Evolutionary conservation across 2,113 vertebrate species (phyloP).

Genomic region (Percina caprodes): DNA sequence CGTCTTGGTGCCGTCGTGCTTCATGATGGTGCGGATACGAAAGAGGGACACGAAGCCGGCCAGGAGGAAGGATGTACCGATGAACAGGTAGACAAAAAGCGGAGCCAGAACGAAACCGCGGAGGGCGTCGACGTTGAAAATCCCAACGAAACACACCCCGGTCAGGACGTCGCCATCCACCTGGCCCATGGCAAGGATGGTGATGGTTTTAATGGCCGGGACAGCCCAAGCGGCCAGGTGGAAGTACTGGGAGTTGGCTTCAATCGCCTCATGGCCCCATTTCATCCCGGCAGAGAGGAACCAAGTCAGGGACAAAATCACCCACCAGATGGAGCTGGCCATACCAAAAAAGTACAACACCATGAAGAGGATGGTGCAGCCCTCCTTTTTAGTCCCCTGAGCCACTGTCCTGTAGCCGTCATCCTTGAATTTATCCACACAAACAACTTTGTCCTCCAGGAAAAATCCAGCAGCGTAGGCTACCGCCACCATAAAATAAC

Average conservation of each 20-base stretch:
- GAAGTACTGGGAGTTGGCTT: constrained; percentile 98
- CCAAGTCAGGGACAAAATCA: constrained; percentile 96
- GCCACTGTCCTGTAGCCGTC: constrained; percentile 95
- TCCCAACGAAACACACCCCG: constrained; percentile 96
- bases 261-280: constrained; percentile 98
- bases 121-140: constrained; percentile 93
- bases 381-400: constrained; percentile 98
- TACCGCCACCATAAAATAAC: constrained; percentile 98
- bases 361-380: constrained; percentile 99
- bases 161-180: constrained; percentile 96
- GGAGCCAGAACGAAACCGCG: constrained; percentile 96
- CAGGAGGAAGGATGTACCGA: constrained; percentile 96
- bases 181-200: constrained; percentile 96
- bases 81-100: constrained; percentile 97
- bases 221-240: constrained; percentile 98
- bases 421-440: constrained; percentile 92
- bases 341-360: constrained; percentile 98
- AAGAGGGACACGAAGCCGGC: constrained; percentile 98
- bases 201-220: constrained; percentile 96
- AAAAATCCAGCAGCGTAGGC: constrained; percentile 95
- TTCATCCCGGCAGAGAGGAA: constrained; percentile 98
- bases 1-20: constrained; percentile 97
- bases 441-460: constrained; percentile 94
- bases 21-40: constrained; percentile 98
- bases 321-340: constrained; percentile 99